These are phyloP conservation scores for Apostichopus parvimensis DNA, from an alignment of 35 echinoderm and acorn worm species.

Conservation along the genomic window DNA sequence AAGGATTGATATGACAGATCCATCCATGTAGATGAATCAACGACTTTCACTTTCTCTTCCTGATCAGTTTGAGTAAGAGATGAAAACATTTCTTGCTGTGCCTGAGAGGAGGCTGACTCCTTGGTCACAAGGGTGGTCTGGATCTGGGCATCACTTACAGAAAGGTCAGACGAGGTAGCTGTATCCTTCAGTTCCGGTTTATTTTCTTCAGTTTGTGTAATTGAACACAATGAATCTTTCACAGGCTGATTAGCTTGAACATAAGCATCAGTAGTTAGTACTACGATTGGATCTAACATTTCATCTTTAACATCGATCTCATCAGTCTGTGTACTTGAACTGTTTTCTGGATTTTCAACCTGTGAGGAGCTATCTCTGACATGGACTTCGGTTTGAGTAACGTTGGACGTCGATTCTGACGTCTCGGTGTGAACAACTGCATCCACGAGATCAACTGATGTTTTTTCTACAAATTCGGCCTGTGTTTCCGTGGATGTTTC, in stretches of 20 bases:
- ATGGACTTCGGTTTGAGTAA: conserved; percentile 9
- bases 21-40: conserved; percentile 15
- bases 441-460: neutral
- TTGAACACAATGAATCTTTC: neutral
- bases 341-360: neutral
- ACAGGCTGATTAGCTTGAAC: conserved; percentile 8
- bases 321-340: neutral
- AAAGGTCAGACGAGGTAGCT: neutral
- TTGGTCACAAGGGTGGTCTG: neutral
- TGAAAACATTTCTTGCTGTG: neutral
- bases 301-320: neutral
- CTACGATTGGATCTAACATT: conserved; percentile 14
- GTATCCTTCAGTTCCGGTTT: conserved; percentile 1
- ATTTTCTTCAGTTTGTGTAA: conserved; percentile 16
- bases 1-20: neutral
- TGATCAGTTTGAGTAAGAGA: conserved; percentile 24
- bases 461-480: conserved; percentile 12
- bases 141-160: neutral
- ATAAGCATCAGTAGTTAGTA: neutral
- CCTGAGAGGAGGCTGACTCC: conserved; percentile 16
- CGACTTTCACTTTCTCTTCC: conserved; percentile 3
- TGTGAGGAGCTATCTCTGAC: neutral
- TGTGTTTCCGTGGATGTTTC: conserved; percentile 29
- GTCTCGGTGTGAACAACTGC: neutral
- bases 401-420: neutral